Conservation (phyloP, 2,797 vertebrate species). For the Tarsius wallacei region DNA sequence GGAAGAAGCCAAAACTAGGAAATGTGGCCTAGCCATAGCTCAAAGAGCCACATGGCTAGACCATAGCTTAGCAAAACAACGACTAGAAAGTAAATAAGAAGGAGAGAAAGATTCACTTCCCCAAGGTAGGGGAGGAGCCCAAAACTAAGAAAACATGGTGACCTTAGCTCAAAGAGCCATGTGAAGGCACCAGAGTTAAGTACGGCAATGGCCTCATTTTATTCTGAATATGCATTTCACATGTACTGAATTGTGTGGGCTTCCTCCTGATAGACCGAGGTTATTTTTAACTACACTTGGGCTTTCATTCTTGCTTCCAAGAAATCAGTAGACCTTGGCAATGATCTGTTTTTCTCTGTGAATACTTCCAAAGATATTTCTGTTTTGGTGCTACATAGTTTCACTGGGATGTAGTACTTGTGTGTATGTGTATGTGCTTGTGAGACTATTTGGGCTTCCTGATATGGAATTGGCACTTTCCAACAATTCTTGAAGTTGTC, state of each 20-base stretch:
- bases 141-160: too few relatives aligned
- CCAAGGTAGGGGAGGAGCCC: too few relatives aligned
- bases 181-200: too few relatives aligned
- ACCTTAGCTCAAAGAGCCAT: too few relatives aligned
- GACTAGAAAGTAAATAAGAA: too few relatives aligned
- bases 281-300: not conserved
- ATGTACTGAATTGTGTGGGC: not conserved
- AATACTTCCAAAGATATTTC: not conserved
- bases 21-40: too few relatives aligned
- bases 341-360: not conserved
- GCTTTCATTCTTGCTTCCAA: not conserved
- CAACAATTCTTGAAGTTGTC: not conserved
- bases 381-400: not conserved
- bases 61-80: too few relatives aligned
- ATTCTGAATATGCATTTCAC: not conserved
- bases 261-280: not conserved
- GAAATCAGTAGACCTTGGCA: not conserved
- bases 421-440: not conserved
- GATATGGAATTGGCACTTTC: not conserved
- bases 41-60: too few relatives aligned
- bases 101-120: too few relatives aligned
- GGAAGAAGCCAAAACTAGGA: too few relatives aligned
- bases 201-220: not conserved
- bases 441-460: not conserved
- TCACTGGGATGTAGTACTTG: not conserved